phyloP scores from a whole-genome alignment of 2,113 vertebrate species.

The Macquaria ambigua region DNA sequence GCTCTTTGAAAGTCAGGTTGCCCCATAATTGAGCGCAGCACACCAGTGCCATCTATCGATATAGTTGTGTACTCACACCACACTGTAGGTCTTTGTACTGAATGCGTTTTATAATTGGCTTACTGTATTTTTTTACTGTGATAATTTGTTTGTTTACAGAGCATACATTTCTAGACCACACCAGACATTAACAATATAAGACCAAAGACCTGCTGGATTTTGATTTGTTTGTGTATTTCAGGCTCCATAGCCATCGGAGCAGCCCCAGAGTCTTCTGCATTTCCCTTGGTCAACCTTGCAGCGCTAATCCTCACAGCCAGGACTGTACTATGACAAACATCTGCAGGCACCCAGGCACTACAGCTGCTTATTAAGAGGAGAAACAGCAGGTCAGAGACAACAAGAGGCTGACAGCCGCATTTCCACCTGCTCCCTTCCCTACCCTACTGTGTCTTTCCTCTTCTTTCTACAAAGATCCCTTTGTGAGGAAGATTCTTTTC shows the following conservation, averaged over 20 bases:
- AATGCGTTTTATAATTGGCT: neutral
- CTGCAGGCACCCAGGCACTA: slow-evolving; percentile 31
- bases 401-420: slow-evolving; percentile 46
- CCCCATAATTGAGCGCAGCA: neutral
- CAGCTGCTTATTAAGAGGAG: slow-evolving; percentile 54
- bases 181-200: neutral
- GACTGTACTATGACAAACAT: slow-evolving; percentile 83
- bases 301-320: slow-evolving; percentile 91
- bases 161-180: neutral
- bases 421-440: slow-evolving; percentile 56
- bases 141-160: neutral
- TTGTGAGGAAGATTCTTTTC: slow-evolving; percentile 56
- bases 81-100: neutral
- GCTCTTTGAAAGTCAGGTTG: neutral
- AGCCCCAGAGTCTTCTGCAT: slow-evolving; percentile 84
- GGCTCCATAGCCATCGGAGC: slow-evolving; percentile 89
- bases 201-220: neutral
- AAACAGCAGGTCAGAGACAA: slow-evolving; percentile 66
- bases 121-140: slow-evolving; percentile 4
- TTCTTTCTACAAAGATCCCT: slow-evolving; percentile 51
- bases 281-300: slow-evolving; percentile 87
- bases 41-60: slow-evolving; percentile 72
- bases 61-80: slow-evolving; percentile 11
- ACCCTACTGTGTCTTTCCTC: slow-evolving; percentile 58
- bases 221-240: slow-evolving; percentile 73